Evolutionary conservation across 2,797 vertebrate species (phyloP), one percentile per base, ranked within the genome.

Genomic region (Poeciliopsis gracilis): DNA sequence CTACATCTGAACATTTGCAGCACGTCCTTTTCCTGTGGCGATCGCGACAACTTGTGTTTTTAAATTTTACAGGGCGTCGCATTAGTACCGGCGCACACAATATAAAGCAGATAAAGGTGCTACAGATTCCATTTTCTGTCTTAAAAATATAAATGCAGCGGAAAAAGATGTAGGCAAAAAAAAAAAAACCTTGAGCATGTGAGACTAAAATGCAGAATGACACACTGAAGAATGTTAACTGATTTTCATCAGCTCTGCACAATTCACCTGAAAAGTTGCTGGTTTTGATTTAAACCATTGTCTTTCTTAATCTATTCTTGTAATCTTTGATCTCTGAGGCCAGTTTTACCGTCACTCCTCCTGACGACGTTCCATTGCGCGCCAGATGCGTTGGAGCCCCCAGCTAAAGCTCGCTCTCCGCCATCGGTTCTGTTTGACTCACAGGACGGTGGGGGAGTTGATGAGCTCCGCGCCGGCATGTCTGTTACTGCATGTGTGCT

Each of bases 401-500:
- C 38, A 2, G 43, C 36, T 6, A 86, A 70, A 45, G 55, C 72
- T 78, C 69, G 73, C 70, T 77, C 77, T 69, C 85, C 71, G 33
- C 30, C 33, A 20, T 84, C 77, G 77, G 59, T 82, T 78, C 45
- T 38, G 69, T 55, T 82, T 72, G 71, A 61, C 71, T 83, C 61
- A 76, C 69, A 12, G 63, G 72, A 66, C 41, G 59, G 33, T 83
- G 70, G 79, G 33, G 67, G 72, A 82, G n/a, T 36, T 75, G 77
- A 63, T 66, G 81, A 76, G 78, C 79, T 70, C 46, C 38, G 61
- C 53, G 87, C 85, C 28, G 75, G 82, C 86, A 92, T 91, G 91
- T 77, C 77, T 87, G 78, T 83, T 69, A 38, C 84, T 90, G 91
- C 90, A 92, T 85, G 91, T 82, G 84, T 86, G 81, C 75, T 86